phyloP scores from a whole-genome alignment of 2,888 invertebrate genomes.

The Drosophila paranaensis region DNA sequence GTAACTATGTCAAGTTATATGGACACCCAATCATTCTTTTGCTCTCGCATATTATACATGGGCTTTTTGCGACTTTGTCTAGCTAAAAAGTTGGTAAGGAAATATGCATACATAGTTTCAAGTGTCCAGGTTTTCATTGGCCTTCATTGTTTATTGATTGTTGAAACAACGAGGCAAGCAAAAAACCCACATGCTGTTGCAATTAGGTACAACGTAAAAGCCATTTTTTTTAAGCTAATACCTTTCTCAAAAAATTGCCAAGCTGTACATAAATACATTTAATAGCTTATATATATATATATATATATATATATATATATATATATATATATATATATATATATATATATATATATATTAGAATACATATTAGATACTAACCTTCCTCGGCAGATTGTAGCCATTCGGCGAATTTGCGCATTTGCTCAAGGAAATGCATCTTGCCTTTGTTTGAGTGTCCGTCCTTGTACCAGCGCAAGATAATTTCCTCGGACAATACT shows the following conservation, averaged over 20 bases:
- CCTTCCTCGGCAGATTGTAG: conserved; percentile 97
- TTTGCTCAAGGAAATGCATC: conserved; percentile 98
- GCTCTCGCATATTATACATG: conserved; percentile 65
- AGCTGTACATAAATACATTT: background rate
- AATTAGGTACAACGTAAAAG: conserved; percentile 71
- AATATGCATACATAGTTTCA: conserved; percentile 29
- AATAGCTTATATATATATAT: background rate
- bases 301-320: background rate
- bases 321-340: no score
- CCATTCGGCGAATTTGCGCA: conserved; percentile 99
- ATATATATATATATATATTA: background rate
- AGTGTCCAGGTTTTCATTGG: conserved; percentile 82
- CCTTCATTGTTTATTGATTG: conserved; percentile 69
- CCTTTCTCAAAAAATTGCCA: conserved; percentile 71
- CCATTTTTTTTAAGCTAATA: conserved; percentile 44
- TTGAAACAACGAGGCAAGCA: conserved; percentile 81
- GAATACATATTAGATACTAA: conserved; percentile 74
- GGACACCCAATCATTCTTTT: conserved; percentile 78
- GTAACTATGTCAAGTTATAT: conserved; percentile 70
- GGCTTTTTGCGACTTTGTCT: conserved; percentile 23
- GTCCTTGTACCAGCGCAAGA: conserved; percentile 98
- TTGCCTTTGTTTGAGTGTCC: conserved; percentile 97
- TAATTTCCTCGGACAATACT: conserved; percentile 97
- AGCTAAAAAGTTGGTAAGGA: conserved; percentile 38
- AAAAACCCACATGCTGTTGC: conserved; percentile 79